Conservation (phyloP, 2,888 invertebrate genomes). For the Machimus rusticus region DNA sequence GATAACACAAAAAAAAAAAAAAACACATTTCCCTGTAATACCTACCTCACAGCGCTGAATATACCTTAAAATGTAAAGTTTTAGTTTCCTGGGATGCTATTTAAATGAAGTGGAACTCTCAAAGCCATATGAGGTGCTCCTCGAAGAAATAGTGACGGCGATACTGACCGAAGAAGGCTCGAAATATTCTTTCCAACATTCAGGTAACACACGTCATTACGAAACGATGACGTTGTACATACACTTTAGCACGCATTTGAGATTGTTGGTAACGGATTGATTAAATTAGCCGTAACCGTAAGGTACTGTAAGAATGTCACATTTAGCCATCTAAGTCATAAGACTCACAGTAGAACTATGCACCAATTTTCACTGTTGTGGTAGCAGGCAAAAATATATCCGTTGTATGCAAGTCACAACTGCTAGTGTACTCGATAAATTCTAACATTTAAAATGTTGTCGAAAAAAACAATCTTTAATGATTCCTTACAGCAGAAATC, state of each 20-base stretch:
- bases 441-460: neutral
- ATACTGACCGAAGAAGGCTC: slow-evolving; percentile 47
- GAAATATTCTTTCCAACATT: slow-evolving; percentile 1
- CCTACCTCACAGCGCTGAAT: neutral
- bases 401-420: slow-evolving; percentile 27
- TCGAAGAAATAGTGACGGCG: slow-evolving; percentile 49
- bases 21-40: neutral
- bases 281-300: neutral
- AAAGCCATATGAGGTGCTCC: slow-evolving; percentile 47
- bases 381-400: slow-evolving; percentile 36
- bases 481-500: slow-evolving; percentile 4
- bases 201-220: slow-evolving; percentile 37
- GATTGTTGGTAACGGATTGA: neutral
- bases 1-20: neutral
- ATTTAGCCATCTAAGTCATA: neutral
- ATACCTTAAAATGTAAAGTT: neutral
- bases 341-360: slow-evolving; percentile 5
- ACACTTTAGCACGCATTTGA: slow-evolving; percentile 6
- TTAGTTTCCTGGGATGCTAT: slow-evolving; percentile 1
- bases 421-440: neutral
- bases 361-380: slow-evolving; percentile 32
- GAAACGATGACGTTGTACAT: slow-evolving; percentile 31
- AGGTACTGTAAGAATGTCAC: neutral
- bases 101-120: neutral
- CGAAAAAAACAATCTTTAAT: neutral